Conservation (phyloP, 1,140 invertebrate species). For the Pseudomyrmex cubaensis region DNA sequence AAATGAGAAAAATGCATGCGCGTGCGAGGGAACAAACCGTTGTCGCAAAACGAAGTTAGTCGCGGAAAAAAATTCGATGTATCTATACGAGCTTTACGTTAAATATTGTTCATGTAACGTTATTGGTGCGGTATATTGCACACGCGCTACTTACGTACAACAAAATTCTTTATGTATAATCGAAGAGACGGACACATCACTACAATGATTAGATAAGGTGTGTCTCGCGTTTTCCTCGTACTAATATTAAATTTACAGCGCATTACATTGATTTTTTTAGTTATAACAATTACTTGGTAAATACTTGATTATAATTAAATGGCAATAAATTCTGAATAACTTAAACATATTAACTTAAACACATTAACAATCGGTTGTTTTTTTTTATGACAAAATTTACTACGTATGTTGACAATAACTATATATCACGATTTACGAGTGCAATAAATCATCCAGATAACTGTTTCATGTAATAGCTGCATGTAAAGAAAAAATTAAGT, state of each 20-base stretch:
- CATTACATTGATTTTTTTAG: conserved; percentile 21
- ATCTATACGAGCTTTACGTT: conserved; percentile 51
- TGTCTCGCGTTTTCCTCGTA: neutral
- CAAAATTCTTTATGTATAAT: conserved; percentile 47
- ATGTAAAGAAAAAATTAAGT: neutral
- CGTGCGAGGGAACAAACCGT: conserved; percentile 7
- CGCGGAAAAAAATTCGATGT: conserved; percentile 48
- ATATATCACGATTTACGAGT: conserved; percentile 10
- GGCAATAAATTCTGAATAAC: no score
- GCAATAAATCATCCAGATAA: neutral
- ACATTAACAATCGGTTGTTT: conserved; percentile 20
- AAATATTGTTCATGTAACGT: conserved; percentile 37
- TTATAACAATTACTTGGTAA: neutral
- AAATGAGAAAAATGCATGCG: neutral
- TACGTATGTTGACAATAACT: neutral
- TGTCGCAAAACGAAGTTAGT: conserved; percentile 56
- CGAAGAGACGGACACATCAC: conserved; percentile 15
- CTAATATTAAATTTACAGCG: neutral
- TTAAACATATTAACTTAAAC: neutral
- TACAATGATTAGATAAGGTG: conserved; percentile 56
- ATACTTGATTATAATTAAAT: neutral
- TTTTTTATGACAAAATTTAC: neutral
- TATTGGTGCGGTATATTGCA: conserved; percentile 9
- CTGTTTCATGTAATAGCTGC: neutral
- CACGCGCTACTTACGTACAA: neutral